Evolutionary conservation across 2,888 invertebrate genomes (phyloP), one percentile per base, ranked within the genome.

Genomic region (Myopa testacea): DNA sequence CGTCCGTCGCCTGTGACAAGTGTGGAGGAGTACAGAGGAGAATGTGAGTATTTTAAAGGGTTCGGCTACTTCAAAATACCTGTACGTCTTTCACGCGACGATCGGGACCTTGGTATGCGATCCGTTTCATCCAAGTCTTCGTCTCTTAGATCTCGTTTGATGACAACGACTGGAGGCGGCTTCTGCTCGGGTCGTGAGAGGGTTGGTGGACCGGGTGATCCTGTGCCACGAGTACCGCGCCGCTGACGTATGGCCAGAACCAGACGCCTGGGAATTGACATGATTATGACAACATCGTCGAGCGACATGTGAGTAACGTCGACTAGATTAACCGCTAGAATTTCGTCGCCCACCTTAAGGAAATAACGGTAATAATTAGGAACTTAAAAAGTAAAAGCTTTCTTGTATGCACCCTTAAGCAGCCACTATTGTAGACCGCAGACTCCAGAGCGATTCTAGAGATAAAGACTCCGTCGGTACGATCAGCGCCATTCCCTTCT

Each of bases 211-310:
- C 88, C 89, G 3, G 89, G 89, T 8, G 89, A 90, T 26, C 85
- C 86, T 45, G 86, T 86, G 80, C 91, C 90, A 73, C 90, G 89
- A 82, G 89, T 90, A 89, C 94, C 94, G 90, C 95, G 94, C 82
- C 94, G 91, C 88, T 96, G 96, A 85, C 97, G 93, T 81, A 98
- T 98, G 84, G 97, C 97, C 81, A 99, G 92, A 81, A 99, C 94
- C 86, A 99, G 92, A 84, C 99, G 93, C 86, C 98, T 93, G 7
- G 99, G 99, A 91, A 99, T 99, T 86, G 98, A 98, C 97, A 99
- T 98, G 86, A 99, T 97, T 86, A 99, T 97, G 83, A 99, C 99
- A 81, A 99, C 99, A 90, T 99, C 99, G 90, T 99, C 99, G 85
- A 99, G 91, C 83, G 97, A 97, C 98, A 99, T 99, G 86, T 96